These are phyloP conservation scores for Myotis lucifugus DNA, from an alignment of 2,113 vertebrate genomes.

Conservation along the genomic window DNA sequence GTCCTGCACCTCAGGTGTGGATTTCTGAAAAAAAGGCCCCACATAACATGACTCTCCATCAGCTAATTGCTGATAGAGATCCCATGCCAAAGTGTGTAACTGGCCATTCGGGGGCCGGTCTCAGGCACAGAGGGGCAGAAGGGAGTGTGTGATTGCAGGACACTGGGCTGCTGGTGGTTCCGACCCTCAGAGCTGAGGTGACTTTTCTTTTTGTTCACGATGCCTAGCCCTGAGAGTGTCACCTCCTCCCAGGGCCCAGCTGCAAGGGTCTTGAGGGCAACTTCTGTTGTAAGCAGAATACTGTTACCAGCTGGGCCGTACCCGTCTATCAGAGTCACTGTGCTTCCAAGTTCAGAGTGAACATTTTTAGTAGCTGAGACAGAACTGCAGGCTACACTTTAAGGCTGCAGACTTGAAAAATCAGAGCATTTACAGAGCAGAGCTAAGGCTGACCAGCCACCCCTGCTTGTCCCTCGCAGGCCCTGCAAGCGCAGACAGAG, in stretches of 20 bases:
- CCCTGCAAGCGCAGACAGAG: constrained; percentile 7
- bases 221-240: background rate
- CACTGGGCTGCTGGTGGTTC: background rate
- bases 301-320: constrained; percentile 41
- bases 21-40: constrained; percentile 50
- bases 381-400: constrained; percentile 50
- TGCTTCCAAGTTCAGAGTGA: constrained; percentile 54
- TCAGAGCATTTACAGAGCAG: background rate
- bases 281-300: constrained; percentile 53
- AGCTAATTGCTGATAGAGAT: constrained; percentile 4
- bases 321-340: constrained; percentile 41
- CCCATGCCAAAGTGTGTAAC: background rate
- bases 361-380: constrained; percentile 62
- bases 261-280: background rate
- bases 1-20: background rate
- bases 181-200: constrained; percentile 32
- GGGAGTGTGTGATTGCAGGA: background rate
- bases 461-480: background rate
- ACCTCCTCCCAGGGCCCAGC: constrained; percentile 56
- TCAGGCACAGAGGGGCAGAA: background rate
- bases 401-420: constrained; percentile 62
- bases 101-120: background rate
- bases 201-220: constrained; percentile 49
- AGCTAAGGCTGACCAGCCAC: constrained; percentile 1
- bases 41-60: background rate